Conservation (phyloP, 2,888 invertebrate genomes). For the Meteorus colon region DNA sequence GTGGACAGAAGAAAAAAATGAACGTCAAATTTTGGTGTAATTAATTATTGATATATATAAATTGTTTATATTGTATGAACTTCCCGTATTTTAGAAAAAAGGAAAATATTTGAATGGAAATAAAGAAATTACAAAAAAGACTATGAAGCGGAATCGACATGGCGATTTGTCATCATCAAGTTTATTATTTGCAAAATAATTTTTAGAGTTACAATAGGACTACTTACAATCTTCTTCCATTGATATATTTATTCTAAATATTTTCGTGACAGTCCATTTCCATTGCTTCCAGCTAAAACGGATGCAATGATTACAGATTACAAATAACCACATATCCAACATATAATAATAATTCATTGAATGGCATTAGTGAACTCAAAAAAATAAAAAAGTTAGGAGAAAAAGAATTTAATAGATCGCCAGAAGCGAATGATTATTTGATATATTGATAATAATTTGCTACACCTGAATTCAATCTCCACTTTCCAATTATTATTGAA, state of each 20-base stretch:
- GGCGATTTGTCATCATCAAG: no score
- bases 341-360: not conserved
- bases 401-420: slow-evolving; percentile 31
- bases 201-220: no score
- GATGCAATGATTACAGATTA: not conserved
- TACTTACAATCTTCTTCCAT: no score
- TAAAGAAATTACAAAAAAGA: no score
- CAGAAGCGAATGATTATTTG: slow-evolving; percentile 38
- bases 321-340: not conserved
- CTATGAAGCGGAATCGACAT: no score
- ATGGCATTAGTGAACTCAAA: not conserved
- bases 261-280: not conserved
- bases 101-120: no score
- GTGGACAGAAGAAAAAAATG: not conserved
- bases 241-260: not conserved
- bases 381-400: not conserved
- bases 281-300: not conserved
- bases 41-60: no score
- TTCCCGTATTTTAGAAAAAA: no score
- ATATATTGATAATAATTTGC: slow-evolving; percentile 37
- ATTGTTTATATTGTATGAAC: no score
- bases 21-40: not conserved
- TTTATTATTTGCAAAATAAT: no score
- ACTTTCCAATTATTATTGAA: slow-evolving; percentile 6
- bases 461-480: slow-evolving; percentile 17